These are phyloP conservation scores for Reinhardtius hippoglossoides DNA, from an alignment of 2,113 vertebrate genomes.

Conservation along the genomic window DNA sequence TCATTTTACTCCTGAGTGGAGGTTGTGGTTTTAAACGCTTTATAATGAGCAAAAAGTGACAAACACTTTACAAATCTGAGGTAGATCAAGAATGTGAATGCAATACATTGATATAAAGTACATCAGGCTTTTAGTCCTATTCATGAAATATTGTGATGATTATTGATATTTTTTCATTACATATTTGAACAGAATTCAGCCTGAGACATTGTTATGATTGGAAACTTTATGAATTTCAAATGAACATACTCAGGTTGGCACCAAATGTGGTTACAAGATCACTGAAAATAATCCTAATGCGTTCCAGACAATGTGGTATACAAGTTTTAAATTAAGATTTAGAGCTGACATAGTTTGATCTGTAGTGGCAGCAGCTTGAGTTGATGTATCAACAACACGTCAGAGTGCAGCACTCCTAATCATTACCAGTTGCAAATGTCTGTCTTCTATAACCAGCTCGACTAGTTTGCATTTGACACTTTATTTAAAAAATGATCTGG, in stretches of 20 bases:
- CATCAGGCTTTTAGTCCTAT: no score
- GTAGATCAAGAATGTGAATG: no score
- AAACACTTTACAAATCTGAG: no score
- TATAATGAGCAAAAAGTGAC: neutral
- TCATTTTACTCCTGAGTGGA: no score
- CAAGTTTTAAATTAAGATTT: neutral
- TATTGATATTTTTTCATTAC: neutral
- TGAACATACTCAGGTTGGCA: neutral
- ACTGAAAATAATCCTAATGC: neutral
- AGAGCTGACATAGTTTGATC: neutral
- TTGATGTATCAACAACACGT: no score
- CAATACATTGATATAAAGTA: no score
- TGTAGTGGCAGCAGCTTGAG: no score
- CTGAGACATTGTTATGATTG: neutral
- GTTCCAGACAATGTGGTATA: neutral
- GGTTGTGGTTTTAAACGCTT: no score
- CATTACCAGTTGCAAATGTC: neutral
- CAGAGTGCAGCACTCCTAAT: neutral
- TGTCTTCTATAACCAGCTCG: neutral
- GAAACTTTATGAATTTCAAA: neutral
- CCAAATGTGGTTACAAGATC: neutral
- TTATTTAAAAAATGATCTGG: neutral
- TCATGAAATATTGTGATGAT: no score
- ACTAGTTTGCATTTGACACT: no score
- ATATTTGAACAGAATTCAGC: neutral